phyloP scores from a whole-genome alignment of 2,113 vertebrate species.

The Dromiciops gliroides region DNA sequence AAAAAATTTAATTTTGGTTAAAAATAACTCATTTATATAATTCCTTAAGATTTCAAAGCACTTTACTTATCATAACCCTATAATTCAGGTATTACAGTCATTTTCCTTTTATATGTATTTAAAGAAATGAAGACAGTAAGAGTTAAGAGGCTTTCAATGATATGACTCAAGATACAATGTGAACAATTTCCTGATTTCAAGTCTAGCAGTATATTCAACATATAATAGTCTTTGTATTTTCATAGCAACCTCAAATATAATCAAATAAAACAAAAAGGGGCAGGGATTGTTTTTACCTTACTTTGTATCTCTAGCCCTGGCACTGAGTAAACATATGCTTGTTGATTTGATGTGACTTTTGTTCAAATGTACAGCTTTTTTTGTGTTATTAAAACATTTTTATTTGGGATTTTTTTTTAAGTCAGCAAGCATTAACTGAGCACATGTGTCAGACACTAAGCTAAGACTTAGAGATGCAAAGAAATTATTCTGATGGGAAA shows the following conservation, averaged over 20 bases:
- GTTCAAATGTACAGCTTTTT: too few species aligned
- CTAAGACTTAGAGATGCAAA: not conserved
- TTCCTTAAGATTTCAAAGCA: not conserved
- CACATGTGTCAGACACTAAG: not conserved
- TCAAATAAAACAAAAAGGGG: too few species aligned
- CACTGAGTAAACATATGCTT: too few species aligned
- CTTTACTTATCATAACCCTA: not conserved
- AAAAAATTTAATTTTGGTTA: not conserved
- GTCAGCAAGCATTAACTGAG: too few species aligned
- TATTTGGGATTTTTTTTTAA: too few species aligned
- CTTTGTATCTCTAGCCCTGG: too few species aligned
- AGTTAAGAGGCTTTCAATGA: not conserved
- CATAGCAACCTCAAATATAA: too few species aligned
- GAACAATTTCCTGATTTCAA: not conserved
- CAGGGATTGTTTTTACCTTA: too few species aligned
- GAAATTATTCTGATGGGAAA: not conserved
- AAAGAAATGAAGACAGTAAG: not conserved
- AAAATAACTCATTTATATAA: not conserved
- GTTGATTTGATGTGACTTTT: too few species aligned
- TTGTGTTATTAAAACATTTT: too few species aligned
- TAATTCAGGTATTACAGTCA: not conserved
- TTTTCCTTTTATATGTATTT: not conserved
- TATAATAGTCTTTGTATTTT: too few species aligned
- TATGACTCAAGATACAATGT: not conserved
- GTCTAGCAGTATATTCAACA: too few species aligned